These are phyloP conservation scores for Pedionomus torquatus DNA, from an alignment of 2,113 vertebrate species.

Conservation along the genomic window DNA sequence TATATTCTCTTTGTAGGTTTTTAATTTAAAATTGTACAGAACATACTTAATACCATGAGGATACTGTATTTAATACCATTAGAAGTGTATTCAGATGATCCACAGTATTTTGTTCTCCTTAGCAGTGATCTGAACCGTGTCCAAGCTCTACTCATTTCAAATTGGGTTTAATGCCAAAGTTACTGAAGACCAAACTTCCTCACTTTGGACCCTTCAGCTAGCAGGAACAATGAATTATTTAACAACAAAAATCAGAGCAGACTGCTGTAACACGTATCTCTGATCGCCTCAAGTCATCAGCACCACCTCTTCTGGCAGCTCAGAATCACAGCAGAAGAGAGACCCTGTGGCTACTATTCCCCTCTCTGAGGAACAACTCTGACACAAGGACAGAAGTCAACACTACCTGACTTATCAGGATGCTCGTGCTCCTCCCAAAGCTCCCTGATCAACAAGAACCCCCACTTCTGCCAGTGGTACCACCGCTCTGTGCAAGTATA, in stretches of 20 bases:
- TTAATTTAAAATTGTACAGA: not conserved
- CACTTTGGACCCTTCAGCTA: not conserved
- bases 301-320: not conserved
- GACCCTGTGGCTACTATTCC: not conserved
- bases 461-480: not conserved
- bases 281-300: not conserved
- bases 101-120: not conserved
- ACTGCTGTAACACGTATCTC: not conserved
- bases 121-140: not conserved
- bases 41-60: not conserved
- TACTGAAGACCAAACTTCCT: not conserved
- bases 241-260: constrained; percentile 6
- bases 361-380: not conserved
- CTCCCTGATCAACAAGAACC: accelerated
- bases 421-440: not conserved
- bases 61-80: not conserved
- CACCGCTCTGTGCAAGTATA: not conserved
- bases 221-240: constrained; percentile 24
- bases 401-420: not conserved
- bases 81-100: not conserved
- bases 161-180: not conserved
- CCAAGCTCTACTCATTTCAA: not conserved
- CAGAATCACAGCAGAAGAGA: not conserved
- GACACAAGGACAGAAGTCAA: not conserved
- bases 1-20: not conserved